Evolutionary conservation across 2,797 vertebrate genomes (phyloP).

Genomic region (Artibeus jamaicensis): DNA sequence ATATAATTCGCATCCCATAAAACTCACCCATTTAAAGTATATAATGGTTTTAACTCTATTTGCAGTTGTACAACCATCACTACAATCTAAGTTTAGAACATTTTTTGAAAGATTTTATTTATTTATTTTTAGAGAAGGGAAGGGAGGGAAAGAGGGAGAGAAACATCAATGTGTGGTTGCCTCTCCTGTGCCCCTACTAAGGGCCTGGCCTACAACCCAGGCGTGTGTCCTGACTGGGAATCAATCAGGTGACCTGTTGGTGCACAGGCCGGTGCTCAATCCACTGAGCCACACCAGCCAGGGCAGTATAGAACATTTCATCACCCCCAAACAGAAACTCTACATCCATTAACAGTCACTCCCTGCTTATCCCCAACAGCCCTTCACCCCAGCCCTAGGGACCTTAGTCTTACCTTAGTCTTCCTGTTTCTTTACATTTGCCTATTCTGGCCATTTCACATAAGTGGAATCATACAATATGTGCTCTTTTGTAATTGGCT

Average conservation of each 20-base stretch:
- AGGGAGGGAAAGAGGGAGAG: no score
- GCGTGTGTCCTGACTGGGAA: no score
- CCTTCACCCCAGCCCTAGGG: no score
- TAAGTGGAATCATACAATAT: not conserved
- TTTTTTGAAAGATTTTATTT: not conserved
- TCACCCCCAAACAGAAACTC: not conserved
- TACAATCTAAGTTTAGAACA: not conserved
- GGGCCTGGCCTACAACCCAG: no score
- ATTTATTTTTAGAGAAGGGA: no score
- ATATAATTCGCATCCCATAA: not conserved
- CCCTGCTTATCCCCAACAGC: not conserved
- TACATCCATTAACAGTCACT: not conserved
- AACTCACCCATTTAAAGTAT: not conserved
- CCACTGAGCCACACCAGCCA: no score
- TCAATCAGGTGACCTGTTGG: no score
- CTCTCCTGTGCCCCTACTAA: no score
- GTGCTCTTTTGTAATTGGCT: not conserved
- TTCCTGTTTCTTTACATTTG: conserved; percentile 2
- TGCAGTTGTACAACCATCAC: not conserved
- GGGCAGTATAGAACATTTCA: not conserved
- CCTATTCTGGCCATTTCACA: not conserved
- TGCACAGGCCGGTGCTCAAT: no score
- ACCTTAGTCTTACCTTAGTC: not conserved
- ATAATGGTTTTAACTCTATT: not conserved
- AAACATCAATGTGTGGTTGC: no score